Evolutionary conservation across 2,888 invertebrate genomes (phyloP).

Genomic region (Polymixis flavicincta): DNA sequence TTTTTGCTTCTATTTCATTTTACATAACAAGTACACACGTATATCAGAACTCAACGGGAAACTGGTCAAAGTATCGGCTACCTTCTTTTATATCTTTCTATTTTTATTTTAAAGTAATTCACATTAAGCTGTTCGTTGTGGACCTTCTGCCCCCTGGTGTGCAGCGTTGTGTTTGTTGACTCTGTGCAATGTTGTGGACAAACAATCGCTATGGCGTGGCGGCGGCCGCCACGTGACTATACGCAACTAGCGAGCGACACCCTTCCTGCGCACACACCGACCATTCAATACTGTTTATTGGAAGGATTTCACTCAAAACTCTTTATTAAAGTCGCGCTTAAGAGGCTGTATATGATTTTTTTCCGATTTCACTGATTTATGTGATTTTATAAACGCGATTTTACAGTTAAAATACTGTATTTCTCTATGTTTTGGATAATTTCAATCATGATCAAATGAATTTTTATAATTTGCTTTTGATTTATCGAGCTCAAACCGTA

Average conservation of each 20-base stretch:
- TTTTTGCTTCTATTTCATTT: background rate
- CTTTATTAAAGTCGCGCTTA: constrained; percentile 3
- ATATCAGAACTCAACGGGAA: background rate
- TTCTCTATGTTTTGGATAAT: too few relatives aligned
- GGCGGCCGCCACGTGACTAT: constrained; percentile 78
- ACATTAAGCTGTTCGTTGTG: background rate
- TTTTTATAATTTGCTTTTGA: too few relatives aligned
- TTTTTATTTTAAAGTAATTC: too few relatives aligned
- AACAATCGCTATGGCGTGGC: constrained; percentile 79
- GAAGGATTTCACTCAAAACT: constrained; percentile 43
- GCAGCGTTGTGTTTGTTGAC: constrained; percentile 66
- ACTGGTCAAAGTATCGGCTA: background rate
- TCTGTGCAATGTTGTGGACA: constrained; percentile 70
- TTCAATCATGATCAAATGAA: too few relatives aligned
- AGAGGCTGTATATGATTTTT: too few relatives aligned
- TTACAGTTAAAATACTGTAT: too few relatives aligned
- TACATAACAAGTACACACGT: background rate
- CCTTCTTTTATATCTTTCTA: too few relatives aligned
- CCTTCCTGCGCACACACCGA: constrained; percentile 43
- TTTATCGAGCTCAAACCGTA: too few relatives aligned
- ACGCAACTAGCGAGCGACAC: constrained; percentile 70
- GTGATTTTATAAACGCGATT: too few relatives aligned
- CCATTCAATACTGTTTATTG: constrained; percentile 54
- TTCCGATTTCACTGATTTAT: too few relatives aligned
- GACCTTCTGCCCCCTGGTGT: constrained; percentile 31